A percentile compares a stretch with the other conserved stretches of the same genome.
These are phyloP conservation scores for Platycnemis pennipes DNA, from an alignment of 2,888 invertebrate species.

Conservation along the genomic window DNA sequence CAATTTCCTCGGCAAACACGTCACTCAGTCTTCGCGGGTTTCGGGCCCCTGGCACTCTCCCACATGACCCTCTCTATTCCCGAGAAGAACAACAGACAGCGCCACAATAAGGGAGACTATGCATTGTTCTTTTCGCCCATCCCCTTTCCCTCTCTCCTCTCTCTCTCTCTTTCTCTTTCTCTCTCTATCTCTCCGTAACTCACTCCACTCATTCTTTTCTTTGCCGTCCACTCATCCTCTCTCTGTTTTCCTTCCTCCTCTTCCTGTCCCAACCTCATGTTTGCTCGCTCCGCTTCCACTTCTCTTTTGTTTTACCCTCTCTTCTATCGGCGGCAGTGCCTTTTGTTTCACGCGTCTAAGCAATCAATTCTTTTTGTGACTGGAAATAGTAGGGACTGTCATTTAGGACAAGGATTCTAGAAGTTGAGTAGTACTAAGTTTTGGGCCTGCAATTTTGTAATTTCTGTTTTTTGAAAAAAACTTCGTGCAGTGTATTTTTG, in stretches of 20 bases:
- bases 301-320: background rate
- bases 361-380: background rate
- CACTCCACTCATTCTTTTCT: no score
- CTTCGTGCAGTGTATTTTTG: no score
- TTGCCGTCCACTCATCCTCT: no score
- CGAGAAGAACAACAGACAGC: slow-evolving; percentile 21
- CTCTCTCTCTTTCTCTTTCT: background rate
- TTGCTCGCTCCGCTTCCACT: background rate
- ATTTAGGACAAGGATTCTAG: background rate
- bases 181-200: background rate
- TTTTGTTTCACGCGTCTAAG: background rate
- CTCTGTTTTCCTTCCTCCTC: background rate
- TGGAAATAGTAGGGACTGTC: background rate
- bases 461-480: no score
- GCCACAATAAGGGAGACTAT: slow-evolving; percentile 25
- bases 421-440: no score
- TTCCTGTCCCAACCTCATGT: background rate
- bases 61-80: background rate
- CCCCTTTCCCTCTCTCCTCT: background rate
- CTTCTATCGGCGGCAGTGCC: background rate
- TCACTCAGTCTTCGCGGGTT: slow-evolving; percentile 32
- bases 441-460: no score
- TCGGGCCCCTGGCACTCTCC: background rate
- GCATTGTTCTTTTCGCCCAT: background rate
- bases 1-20: slow-evolving; percentile 39